Evolutionary conservation across 2,113 vertebrate species (phyloP), one percentile per base, ranked within the genome.

Genomic region (Odontophorus gujanensis): DNA sequence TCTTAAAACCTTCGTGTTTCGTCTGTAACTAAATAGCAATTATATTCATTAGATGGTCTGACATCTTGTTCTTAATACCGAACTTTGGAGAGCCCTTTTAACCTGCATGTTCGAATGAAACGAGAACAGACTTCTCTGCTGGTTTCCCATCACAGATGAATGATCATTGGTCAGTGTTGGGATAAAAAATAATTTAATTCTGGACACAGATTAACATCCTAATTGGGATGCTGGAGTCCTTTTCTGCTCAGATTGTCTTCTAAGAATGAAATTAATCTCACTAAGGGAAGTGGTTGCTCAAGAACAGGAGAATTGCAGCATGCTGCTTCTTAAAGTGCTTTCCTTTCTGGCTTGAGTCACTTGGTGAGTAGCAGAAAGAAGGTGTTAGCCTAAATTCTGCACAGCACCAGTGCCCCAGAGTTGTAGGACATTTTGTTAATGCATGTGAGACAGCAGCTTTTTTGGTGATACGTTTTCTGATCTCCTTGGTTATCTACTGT

Each of bases 171-270:
- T 95, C 1, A 0, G 67, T 8, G 40, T 88, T 88, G 92, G 78
- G 53, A 89, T 7, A 69, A 93, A 85, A 81, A 97, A 94, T 97
- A 93, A 94, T 95, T 97, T 95, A 93, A 95, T 84, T 76, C 59
- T 8, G 17, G 79, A 86, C 61, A 24, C 83, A 92, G 94, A 94
- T 92, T 96, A 96, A 95, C 58, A 84, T 75, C 68, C 32, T 22
- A 72, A 93, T 96, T 96, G 69, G 93, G 94, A 91, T 67, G 32
- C 55, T 73, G 82, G 55, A 72, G 91, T 89, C 91, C 75, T 96
- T 89, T 96, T 90, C 93, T 96, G 78, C 79, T 34, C 84, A 88
- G 87, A 90, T 94, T 91, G 96, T 81, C 74, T 95, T n/a, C 10
- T n/a, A 55, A 93, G 76, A 89, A 91, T 86, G 55, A 94, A 90